Percentiles rank a stretch among this genome's conserved stretches.
Evolutionary conservation across 2,888 invertebrate species (phyloP).

Genomic region (Ennomos fuscantarius): DNA sequence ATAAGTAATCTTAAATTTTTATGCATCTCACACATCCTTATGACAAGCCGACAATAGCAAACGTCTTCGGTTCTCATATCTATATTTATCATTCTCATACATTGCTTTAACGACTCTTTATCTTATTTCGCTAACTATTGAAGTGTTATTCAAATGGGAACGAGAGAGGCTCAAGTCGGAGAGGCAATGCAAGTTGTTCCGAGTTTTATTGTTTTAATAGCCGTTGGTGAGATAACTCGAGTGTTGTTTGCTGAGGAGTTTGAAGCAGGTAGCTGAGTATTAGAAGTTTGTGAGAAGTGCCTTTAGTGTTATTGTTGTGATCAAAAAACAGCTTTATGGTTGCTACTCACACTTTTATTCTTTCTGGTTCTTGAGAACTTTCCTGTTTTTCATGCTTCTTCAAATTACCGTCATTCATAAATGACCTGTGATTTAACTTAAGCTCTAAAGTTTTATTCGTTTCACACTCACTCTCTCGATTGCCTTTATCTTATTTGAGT

Average conservation of each 20-base stretch:
- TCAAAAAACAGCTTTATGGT: slow-evolving; percentile 1
- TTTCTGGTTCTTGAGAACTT: too few relatives aligned
- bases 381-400: too few relatives aligned
- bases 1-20: neutral
- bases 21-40: slow-evolving; percentile 1
- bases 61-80: slow-evolving; percentile 4
- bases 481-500: too few relatives aligned
- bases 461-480: too few relatives aligned
- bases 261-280: slow-evolving; percentile 18
- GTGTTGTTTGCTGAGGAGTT: slow-evolving; percentile 25
- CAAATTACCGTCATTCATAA: too few relatives aligned
- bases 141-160: slow-evolving; percentile 37
- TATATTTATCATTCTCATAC: slow-evolving; percentile 11
- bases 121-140: slow-evolving; percentile 41
- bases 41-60: slow-evolving; percentile 2
- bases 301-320: slow-evolving; percentile 15
- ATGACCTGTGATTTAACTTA: too few relatives aligned
- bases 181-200: slow-evolving; percentile 37
- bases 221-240: slow-evolving; percentile 35
- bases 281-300: slow-evolving; percentile 19
- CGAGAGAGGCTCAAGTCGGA: slow-evolving; percentile 26
- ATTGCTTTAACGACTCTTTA: slow-evolving; percentile 25
- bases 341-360: too few relatives aligned
- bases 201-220: slow-evolving; percentile 42
- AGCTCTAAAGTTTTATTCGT: too few relatives aligned